Base-by-base conservation (phyloP, 2,888 invertebrate genomes). In the Steinernema hermaphroditum region DNA sequence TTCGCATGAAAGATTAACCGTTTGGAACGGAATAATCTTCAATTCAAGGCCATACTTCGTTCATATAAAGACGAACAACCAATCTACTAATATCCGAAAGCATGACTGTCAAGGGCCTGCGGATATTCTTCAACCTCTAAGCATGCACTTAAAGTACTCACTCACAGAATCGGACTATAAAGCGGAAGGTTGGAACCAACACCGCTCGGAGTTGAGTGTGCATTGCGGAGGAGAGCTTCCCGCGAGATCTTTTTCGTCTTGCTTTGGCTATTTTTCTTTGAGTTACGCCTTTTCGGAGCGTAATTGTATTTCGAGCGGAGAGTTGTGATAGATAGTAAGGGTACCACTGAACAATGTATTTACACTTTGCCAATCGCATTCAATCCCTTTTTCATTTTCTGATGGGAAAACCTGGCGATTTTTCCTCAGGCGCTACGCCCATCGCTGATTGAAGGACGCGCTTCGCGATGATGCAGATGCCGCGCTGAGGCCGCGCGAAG, bases 281-380 rank as follows among this genome's bases (percentile, higher is more conserved):
- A 46, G 46, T 16, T 16, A 46, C 37, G 22, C 22, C 46, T 46
- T 46, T 46, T 46, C 46, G 4, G 62, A 32, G 34, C 62, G 62
- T 62, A 62, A 62, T 62, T 62, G 62, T 62, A n/a, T 62, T 62
- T 34, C 32, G 27, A 16, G 24, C 19, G 29, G 29, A 27, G 29
- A 62, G 62, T 32, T 34, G 32, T 27, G 54, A 54, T n/a, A n/a
- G n/a, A n/a, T 54, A 4, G 54, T 27, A 22, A 6, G 27, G 34
- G 62, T n/a, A 62, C 62, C 62, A 12, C 62, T 62, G 12, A 62
- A 62, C 62, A 62, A 62, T 62, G 16, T 62, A 62, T 62, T 62
- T 62, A 62, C 62, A 62, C 62, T 62, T 62, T 62, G 29, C 14
- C 50, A 50, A 50, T 50, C 32, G 62, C 62, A 32, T 16, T 27